phyloP scores from a whole-genome alignment of 2,888 invertebrate genomes.

The Glomeris marginata region DNA sequence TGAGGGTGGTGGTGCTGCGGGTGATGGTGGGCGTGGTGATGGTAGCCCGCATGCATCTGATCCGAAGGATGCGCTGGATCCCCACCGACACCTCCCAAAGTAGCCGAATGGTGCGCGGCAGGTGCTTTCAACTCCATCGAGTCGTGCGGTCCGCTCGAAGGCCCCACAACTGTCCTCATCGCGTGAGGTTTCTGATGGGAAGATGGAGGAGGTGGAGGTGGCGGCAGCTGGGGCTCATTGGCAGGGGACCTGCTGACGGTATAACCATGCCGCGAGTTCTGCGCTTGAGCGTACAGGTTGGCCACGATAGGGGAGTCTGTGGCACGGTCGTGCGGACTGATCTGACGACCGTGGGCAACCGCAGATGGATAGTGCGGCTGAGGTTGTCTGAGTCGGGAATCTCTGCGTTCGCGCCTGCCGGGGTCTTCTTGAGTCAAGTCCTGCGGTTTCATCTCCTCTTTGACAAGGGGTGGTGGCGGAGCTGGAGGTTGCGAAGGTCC shows the following conservation, averaged over 20 bases:
- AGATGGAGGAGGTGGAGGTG: slow-evolving; percentile 5
- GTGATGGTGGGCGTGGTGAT: slow-evolving; percentile 3
- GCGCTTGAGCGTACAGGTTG: slow-evolving; percentile 23
- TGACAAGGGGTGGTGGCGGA: too few species aligned
- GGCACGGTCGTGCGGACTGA: slow-evolving; percentile 37
- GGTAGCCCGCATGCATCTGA: neutral
- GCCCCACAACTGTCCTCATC: neutral
- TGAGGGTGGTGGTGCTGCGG: slow-evolving; percentile 1
- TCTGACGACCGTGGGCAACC: neutral
- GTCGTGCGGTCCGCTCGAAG: neutral
- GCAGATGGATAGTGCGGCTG: slow-evolving; percentile 12
- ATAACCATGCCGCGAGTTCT: slow-evolving; percentile 1
- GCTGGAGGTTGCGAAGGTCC: too few species aligned
- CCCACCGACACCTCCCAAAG: neutral
- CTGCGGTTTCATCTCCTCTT: too few species aligned
- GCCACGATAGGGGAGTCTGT: slow-evolving; percentile 45
- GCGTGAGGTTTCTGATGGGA: neutral
- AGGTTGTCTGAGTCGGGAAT: slow-evolving; percentile 18
- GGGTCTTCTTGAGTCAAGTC: too few species aligned
- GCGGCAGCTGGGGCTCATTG: slow-evolving; percentile 3
- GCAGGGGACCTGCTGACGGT: slow-evolving; percentile 1
- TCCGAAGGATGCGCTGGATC: neutral
- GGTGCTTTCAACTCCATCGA: neutral
- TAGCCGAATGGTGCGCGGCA: neutral
- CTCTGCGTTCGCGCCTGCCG: too few species aligned